Percentiles rank a stretch among this genome's conserved stretches.
Conservation (phyloP, 2,113 vertebrate genomes). For the Zapus hudsonius region DNA sequence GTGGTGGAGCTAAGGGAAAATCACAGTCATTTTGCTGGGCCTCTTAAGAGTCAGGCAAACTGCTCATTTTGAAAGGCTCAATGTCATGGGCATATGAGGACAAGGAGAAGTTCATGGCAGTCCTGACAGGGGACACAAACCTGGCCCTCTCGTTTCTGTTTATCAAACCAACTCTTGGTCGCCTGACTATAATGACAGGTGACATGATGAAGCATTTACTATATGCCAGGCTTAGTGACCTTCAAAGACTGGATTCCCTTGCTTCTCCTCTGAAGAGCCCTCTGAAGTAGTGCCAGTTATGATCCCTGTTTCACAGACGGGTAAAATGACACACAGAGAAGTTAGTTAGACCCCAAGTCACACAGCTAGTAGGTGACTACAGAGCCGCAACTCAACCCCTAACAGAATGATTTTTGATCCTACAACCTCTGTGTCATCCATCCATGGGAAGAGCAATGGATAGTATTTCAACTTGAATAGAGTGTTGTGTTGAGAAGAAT, state of each 20-base stretch:
- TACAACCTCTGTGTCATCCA: fast-evolving
- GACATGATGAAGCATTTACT: fast-evolving
- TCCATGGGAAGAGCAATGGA: not conserved
- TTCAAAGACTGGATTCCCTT: not conserved
- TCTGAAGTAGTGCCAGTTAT: not conserved
- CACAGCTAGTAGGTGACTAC: not conserved
- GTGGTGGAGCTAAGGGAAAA: not conserved
- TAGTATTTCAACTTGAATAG: not conserved
- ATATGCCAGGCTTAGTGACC: not conserved
- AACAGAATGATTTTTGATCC: not conserved
- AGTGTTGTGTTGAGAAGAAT: not conserved
- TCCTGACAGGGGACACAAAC: not conserved
- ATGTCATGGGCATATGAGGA: not conserved
- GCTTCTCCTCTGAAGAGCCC: not conserved
- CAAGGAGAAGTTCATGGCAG: not conserved
- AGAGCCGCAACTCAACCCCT: not conserved
- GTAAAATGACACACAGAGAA: not conserved
- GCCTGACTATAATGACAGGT: not conserved
- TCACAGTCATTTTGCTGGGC: not conserved
- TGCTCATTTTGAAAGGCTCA: not conserved
- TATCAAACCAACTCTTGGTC: not conserved
- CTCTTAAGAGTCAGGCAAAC: not conserved
- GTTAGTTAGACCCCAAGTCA: not conserved
- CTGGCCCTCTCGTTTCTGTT: not conserved
- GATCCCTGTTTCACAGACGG: constrained; percentile 3